Base-by-base conservation (phyloP, 2,888 invertebrate genomes). In the Agrotis clavis region DNA sequence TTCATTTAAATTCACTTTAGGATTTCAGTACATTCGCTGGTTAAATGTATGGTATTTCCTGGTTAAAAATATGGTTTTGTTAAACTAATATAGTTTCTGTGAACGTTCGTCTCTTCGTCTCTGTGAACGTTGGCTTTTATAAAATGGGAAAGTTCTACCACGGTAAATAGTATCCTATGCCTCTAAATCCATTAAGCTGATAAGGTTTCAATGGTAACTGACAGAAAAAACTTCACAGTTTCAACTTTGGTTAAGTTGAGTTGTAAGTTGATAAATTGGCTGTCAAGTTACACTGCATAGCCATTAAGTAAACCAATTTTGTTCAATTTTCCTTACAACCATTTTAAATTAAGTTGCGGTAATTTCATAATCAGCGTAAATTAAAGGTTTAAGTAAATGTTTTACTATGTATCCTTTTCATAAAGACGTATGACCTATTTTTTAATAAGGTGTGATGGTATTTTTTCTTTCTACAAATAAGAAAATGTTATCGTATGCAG, bases 1-100 rank as follows among this genome's bases (percentile, higher is more conserved):
- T 77, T 62, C 64, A 14, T 67, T 70, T 64, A 76, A 70, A 65
- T 67, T 81, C 64, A 67, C 76, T 76, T 57, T 51, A 63, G 48
- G 60, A 62, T 41, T 65, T 68, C 16, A 53, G 57, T 57, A 53
- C 25, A 65, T 25, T 74, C 51, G 79, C 51, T 74, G 59, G 62
- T 30, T 56, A 47, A 35, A 41, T 9, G 9, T 41, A 41, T 41
- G 41, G 7, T 7, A 35, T 35, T 35, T 6, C 7, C 35, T 35
- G 7, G 1, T 35, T 7, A 30, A 30, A 30, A 30, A 30, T 30
- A 30, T 6, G 30, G 30, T 30, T 30, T 5, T 4, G 30, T 30
- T 4, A 30, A 30, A 30, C 0, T 30, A 30, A 30, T 30, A n/a
- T n/a, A n/a, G n/a, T n/a, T n/a, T n/a, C n/a, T n/a, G n/a, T n/a